phyloP scores from a whole-genome alignment of 2,113 vertebrate species.

The Hippocampus abdominalis region DNA sequence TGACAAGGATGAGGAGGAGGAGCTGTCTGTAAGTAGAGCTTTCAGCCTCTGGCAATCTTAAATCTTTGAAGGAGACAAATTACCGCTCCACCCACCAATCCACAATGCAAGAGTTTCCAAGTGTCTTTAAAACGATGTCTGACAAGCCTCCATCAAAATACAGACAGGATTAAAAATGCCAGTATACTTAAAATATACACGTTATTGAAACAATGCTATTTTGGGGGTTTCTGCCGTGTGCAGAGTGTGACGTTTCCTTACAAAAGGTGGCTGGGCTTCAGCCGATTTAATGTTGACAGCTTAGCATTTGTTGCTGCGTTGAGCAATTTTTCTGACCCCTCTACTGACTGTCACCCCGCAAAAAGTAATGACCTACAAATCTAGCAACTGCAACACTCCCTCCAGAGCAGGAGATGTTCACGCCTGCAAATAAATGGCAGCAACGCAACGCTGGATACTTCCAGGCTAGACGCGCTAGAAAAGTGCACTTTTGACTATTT shows the following conservation, averaged over 20 bases:
- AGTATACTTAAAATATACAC: too few relatives aligned
- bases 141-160: neutral
- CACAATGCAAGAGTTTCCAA: neutral
- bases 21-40: conserved; percentile 81
- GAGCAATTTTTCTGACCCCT: neutral
- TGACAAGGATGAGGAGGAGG: conserved; percentile 90
- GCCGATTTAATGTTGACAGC: neutral
- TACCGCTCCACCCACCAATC: too few relatives aligned
- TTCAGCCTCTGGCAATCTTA: neutral
- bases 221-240: neutral
- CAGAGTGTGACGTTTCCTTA: neutral
- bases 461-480: too few relatives aligned
- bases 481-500: too few relatives aligned
- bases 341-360: too few relatives aligned
- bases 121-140: neutral
- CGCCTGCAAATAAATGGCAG: too few relatives aligned
- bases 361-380: too few relatives aligned
- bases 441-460: too few relatives aligned
- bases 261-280: neutral
- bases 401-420: too few relatives aligned
- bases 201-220: too few relatives aligned
- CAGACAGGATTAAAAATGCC: neutral
- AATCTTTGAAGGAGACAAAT: too few relatives aligned
- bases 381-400: too few relatives aligned
- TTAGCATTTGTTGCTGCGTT: neutral